Evolutionary conservation across 2,888 invertebrate species (phyloP), one percentile per base, ranked within the genome.

Genomic region (Volucella zonaria): DNA sequence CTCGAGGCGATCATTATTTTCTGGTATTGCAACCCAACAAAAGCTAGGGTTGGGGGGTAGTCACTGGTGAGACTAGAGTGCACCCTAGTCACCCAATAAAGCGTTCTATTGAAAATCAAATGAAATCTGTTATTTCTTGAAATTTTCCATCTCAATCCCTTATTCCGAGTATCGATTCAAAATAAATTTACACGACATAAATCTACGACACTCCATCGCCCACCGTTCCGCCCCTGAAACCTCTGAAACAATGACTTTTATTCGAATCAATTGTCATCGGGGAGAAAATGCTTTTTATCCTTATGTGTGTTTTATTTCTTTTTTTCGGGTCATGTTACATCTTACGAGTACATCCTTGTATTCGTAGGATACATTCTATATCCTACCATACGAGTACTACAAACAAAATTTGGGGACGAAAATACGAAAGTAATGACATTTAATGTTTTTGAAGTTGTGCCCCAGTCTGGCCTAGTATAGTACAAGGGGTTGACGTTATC

Each of bases 161-260:
- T 58, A 82, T 78, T 59, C 58, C 38, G 18, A 78, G 64, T 74
- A 78, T 78, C 68, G 78, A 71, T 82, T 78, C 51, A 43, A 78
- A 74, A 78, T 73, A 73, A 82, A 82, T 82, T 78, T 68, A 78
- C 74, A 78, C 74, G 56, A 75, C 73, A 82, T 82, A 82, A 82
- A 82, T 78, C 78, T 64, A 64, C n/a, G 14, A 74, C 40, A 68
- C 62, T 42, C 10, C 59, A 31, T 10, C 43, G 15, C 54, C 49
- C 15, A 2, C 12, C 18, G 18, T 23, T 23, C 3, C 8, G 49
- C 12, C 14, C 54, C 66, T 31, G 18, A 23, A 23, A 23, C 18
- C 59, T 54, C 51, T 10, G 59, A 49, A 70, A 51, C 62, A 77
- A 70, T 73, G 76, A 64, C 38, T 82, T 73, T 77, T 51, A 82